These are phyloP conservation scores for Chiloscyllium punctatum DNA, from an alignment of 2,797 vertebrate genomes.

Conservation along the genomic window DNA sequence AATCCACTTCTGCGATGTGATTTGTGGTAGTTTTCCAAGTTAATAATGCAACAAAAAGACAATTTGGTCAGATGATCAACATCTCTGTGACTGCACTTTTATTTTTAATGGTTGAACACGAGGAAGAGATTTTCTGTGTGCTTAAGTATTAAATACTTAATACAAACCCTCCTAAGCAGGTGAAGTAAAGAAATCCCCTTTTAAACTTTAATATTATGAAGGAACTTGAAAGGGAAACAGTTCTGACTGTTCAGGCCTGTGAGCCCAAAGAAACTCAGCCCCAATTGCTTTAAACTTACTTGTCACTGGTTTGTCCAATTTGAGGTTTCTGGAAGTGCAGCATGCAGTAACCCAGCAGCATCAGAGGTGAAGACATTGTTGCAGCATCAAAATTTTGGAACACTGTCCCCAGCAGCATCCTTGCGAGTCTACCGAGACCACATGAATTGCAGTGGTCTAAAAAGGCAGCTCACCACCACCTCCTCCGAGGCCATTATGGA, in stretches of 20 bases:
- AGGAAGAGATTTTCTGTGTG: background rate
- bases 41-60: background rate
- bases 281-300: background rate
- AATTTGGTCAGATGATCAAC: background rate
- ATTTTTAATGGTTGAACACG: background rate
- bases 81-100: background rate
- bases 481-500: no score
- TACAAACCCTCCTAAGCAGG: background rate
- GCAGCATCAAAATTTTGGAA: no score
- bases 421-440: no score
- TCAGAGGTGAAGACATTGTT: no score
- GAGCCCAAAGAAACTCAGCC: background rate
- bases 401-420: no score
- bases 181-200: background rate
- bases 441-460: no score
- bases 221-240: background rate
- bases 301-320: background rate
- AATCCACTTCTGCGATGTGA: background rate
- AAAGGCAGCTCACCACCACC: no score
- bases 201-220: background rate
- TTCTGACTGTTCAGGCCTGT: background rate
- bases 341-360: no score
- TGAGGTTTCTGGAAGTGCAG: no score
- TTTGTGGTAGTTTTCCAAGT: background rate
- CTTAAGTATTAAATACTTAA: background rate